Base-by-base conservation (phyloP, 2,113 vertebrate genomes). In the Castor canadensis region DNA sequence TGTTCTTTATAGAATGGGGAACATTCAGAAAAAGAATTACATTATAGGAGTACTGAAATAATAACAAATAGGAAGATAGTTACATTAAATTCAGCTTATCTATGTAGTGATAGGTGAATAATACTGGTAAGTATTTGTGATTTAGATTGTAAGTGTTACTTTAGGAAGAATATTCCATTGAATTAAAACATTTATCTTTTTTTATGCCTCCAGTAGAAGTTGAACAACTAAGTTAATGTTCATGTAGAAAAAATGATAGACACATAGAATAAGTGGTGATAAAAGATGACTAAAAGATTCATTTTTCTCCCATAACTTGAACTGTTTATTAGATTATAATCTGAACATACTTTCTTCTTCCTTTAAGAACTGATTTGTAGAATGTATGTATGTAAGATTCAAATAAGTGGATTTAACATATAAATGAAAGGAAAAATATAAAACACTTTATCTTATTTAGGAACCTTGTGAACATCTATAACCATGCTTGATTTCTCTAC, bases 201-300 rank as follows among this genome's bases (percentile, higher is more conserved):
- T 90, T 54, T 22, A 73, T 52, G 45, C n/a, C n/a, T n/a, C n/a
- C n/a, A 15, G 5, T 30, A 85, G 28, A 86, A 79, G 6, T 19
- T 69, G 22, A 1, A 56, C 4, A 62, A 64, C 4, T 19, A 52
- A 13, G 15, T 69, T 26, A 16, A 84, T 20, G 12, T 5, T 82
- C 38, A 83, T 35, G 4, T 47, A 60, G 19, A 71, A 72, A 94
- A 71, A 73, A 0, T 64, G 2, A 84, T 13, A 12, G 16, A 40
- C 58, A 7, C 28, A 4, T 20, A 3, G 0, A 1, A 58, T 28
- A 56, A 77, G 3, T 12, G 2, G 7, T 62, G 1, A 1, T 8
- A 43, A 73, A 22, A 89, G 60, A 45, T 5, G 1, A 1, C 2
- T 28, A 87, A 45, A 58, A 0, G 82, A 49, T 72, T 43, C 10